phyloP scores from a whole-genome alignment of 2,113 vertebrate genomes.

The Corydoras maculifer region DNA sequence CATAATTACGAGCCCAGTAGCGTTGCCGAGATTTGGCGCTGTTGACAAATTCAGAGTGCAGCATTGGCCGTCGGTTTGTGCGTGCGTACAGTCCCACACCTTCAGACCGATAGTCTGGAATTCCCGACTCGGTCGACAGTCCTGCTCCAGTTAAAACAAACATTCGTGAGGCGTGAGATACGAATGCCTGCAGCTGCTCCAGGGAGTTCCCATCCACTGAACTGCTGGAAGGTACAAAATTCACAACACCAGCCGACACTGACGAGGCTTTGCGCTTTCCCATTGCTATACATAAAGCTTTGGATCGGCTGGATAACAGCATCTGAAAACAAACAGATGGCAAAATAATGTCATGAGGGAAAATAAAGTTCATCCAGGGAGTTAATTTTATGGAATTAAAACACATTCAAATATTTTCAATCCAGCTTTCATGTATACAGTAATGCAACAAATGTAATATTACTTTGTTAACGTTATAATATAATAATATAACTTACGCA shows the following conservation, averaged over 20 bases:
- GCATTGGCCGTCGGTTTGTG: constrained; percentile 78
- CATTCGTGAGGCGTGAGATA: constrained; percentile 69
- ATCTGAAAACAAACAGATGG: constrained; percentile 46
- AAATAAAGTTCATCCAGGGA: too few relatives aligned
- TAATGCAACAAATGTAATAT: too few relatives aligned
- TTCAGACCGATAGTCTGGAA: constrained; percentile 93
- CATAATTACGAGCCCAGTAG: constrained; percentile 95
- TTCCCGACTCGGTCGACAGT: constrained; percentile 90
- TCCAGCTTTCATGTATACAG: too few relatives aligned
- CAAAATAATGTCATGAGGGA: neutral
- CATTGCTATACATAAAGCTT: constrained; percentile 17
- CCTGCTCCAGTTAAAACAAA: constrained; percentile 88
- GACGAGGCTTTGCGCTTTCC: constrained; percentile 41
- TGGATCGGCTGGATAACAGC: constrained; percentile 41
- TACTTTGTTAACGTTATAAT: too few relatives aligned
- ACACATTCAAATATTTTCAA: too few relatives aligned
- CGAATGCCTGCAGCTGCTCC: constrained; percentile 76
- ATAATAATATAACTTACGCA: too few relatives aligned
- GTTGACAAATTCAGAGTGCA: constrained; percentile 76
- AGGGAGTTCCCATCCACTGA: constrained; percentile 62
- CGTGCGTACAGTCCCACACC: constrained; percentile 85
- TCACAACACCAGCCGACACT: constrained; percentile 25
- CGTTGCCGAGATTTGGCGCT: constrained; percentile 77
- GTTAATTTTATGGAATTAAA: too few relatives aligned
- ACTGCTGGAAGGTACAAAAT: constrained; percentile 79